Evolutionary conservation across 35 echinoderm and acorn worm species (phyloP).

Genomic region (Holothuria glaberrima): DNA sequence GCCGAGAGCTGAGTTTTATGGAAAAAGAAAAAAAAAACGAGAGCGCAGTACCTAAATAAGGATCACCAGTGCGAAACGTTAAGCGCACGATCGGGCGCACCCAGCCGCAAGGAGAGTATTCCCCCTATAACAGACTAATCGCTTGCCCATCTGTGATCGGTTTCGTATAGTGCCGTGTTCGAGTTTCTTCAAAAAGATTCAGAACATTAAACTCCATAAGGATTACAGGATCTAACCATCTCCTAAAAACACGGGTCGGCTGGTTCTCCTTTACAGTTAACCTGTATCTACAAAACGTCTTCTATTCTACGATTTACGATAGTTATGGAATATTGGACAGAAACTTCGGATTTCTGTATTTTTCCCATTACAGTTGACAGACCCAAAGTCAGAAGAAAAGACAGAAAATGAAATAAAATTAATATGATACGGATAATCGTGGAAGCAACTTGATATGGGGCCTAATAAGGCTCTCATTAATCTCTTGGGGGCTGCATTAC

Average conservation of each 20-base stretch:
- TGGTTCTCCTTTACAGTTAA: no score
- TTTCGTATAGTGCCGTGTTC: not conserved
- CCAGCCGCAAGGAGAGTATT: constrained; percentile 24
- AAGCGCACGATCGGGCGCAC: constrained; percentile 33
- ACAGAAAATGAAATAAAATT: not conserved
- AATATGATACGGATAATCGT: not conserved
- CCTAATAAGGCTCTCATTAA: constrained; percentile 40
- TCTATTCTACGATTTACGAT: no score
- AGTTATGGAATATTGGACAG: no score
- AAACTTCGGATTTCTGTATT: no score
- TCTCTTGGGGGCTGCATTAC: constrained; percentile 31
- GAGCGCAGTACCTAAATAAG: constrained; percentile 23
- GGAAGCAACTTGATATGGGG: constrained; percentile 45
- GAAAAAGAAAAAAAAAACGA: not conserved
- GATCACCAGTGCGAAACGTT: constrained; percentile 34
- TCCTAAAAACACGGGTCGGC: no score
- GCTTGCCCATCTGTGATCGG: constrained; percentile 38
- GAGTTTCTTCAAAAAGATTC: no score
- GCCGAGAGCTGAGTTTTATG: no score
- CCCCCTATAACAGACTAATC: constrained; percentile 16
- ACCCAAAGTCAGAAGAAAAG: not conserved
- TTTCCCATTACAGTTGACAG: not conserved
- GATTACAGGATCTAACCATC: no score
- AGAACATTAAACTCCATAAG: no score
- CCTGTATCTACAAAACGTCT: no score